Conservation (phyloP, 2,113 vertebrate genomes). For the Centropus unirufus region DNA sequence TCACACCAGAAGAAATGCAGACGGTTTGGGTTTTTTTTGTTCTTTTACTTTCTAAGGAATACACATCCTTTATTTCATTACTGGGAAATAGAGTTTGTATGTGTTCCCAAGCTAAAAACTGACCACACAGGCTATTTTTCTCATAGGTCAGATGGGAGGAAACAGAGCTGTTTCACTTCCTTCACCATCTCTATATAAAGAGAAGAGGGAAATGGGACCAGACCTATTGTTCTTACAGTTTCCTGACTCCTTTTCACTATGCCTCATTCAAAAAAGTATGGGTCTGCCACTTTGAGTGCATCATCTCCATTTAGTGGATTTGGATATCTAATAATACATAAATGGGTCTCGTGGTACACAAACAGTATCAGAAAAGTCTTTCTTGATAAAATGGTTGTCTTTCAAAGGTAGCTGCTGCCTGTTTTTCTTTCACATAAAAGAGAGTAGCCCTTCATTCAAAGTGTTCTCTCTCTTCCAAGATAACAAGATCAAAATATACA, state of each 20-base stretch:
- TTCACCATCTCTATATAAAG: conserved; percentile 47
- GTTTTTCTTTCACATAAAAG: neutral
- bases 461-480: neutral
- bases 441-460: neutral
- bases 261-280: conserved; percentile 3
- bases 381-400: neutral
- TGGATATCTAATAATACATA: neutral
- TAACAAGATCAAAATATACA: neutral
- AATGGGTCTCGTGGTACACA: neutral
- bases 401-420: neutral
- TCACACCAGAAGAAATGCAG: neutral
- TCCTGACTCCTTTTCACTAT: conserved; percentile 38
- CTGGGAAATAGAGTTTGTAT: conserved; percentile 1
- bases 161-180: conserved; percentile 62
- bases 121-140: conserved; percentile 36
- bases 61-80: neutral
- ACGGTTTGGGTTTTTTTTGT: neutral
- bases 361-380: neutral
- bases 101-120: conserved; percentile 57
- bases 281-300: neutral
- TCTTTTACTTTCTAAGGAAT: conserved; percentile 28
- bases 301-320: neutral
- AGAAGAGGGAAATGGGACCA: conserved; percentile 48
- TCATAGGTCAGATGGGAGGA: conserved; percentile 62
- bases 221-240: conserved; percentile 62